A percentile compares a stretch with the other conserved stretches of the same genome.
These are phyloP conservation scores for Chelon labrosus DNA, from an alignment of 2,797 vertebrate genomes.

Conservation along the genomic window DNA sequence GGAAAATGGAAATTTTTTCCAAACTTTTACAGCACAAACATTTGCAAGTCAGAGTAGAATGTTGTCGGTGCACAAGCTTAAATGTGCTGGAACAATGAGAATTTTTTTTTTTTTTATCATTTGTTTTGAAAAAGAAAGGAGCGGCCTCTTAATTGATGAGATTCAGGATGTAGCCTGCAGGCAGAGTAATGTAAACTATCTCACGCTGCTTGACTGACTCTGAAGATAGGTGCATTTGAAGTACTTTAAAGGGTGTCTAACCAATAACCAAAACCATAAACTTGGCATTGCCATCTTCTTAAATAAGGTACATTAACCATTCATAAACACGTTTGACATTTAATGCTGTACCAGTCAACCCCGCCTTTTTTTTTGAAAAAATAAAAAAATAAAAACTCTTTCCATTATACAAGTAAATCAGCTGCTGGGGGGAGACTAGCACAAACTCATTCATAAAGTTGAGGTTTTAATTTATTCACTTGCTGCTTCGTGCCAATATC, in stretches of 20 bases:
- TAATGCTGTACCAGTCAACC: background rate
- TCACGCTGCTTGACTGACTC: constrained; percentile 9
- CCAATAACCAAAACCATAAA: background rate
- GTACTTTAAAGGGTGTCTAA: background rate
- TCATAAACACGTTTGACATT: background rate
- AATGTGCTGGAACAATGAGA: background rate
- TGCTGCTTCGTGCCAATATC: background rate
- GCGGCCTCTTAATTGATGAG: background rate
- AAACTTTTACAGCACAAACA: background rate
- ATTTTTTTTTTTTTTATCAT: too few relatives aligned
- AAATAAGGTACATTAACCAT: background rate
- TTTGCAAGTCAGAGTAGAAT: background rate
- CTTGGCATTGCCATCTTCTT: fast-evolving
- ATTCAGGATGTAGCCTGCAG: background rate
- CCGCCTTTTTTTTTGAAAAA: constrained; percentile 14
- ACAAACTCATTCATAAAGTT: constrained; percentile 12
- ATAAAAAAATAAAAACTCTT: background rate
- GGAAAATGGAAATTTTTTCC: background rate
- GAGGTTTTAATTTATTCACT: background rate
- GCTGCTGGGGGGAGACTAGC: background rate
- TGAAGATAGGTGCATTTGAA: background rate
- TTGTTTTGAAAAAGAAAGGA: background rate
- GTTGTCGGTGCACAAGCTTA: background rate
- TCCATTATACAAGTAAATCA: background rate
- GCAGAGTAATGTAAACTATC: background rate